Conservation (phyloP, 1,140 invertebrate genomes). For the Kradibia gibbosae region DNA sequence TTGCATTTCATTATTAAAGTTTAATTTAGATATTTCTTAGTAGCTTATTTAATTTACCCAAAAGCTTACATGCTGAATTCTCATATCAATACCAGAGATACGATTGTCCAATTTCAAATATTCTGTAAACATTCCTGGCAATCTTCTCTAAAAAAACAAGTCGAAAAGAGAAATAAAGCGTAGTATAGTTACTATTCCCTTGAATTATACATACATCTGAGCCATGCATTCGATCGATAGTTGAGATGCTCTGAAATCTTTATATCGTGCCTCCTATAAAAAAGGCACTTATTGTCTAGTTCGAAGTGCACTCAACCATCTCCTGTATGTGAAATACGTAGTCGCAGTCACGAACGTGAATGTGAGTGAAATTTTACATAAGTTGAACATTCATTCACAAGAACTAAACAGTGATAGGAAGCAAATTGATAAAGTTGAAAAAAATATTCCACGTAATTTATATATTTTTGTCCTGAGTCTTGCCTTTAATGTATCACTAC, state of each 20-base stretch:
- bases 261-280: conserved; percentile 12
- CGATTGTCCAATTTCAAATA: too few species aligned
- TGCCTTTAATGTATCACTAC: too few species aligned
- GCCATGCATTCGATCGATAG: not conserved
- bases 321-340: conserved; percentile 61
- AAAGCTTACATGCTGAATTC: too few species aligned
- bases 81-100: too few species aligned
- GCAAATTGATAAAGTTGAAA: not conserved
- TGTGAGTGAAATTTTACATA: not conserved
- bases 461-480: too few species aligned
- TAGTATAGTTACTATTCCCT: not conserved
- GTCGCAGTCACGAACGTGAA: not conserved
- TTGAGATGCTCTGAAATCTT: conserved; percentile 5
- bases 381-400: not conserved
- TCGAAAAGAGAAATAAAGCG: not conserved
- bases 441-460: not conserved
- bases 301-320: conserved; percentile 70
- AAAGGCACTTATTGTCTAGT: conserved; percentile 69
- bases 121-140: not conserved
- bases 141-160: not conserved
- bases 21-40: too few species aligned
- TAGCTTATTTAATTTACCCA: too few species aligned
- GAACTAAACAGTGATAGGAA: not conserved
- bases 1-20: too few species aligned
- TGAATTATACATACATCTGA: conserved; percentile 32